Evolutionary conservation across 2,888 invertebrate species (phyloP).

Genomic region (Ectemnius continuus): DNA sequence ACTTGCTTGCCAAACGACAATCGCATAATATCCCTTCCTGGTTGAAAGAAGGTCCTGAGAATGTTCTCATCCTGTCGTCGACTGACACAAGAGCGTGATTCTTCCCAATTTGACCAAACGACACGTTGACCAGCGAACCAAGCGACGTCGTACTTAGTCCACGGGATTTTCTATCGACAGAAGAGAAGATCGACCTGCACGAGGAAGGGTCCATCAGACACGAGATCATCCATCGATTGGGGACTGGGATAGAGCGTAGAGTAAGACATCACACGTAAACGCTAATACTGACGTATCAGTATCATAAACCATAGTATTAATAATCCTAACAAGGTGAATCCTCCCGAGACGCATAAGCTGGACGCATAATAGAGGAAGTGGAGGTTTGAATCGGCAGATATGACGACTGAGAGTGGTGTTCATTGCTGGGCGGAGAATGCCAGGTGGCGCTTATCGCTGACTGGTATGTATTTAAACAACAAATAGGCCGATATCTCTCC

Average conservation of each 20-base stretch:
- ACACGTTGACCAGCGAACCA: too few species aligned
- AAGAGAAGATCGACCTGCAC: background rate
- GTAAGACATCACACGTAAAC: conserved; percentile 48
- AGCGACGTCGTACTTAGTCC: too few species aligned
- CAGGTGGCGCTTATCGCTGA: too few species aligned
- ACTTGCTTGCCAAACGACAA: too few species aligned
- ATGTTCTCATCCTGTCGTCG: background rate
- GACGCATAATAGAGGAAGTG: conserved; percentile 6
- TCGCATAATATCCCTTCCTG: too few species aligned
- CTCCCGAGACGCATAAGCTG: conserved; percentile 37
- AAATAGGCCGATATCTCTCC: too few species aligned
- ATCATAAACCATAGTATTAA: conserved; percentile 55
- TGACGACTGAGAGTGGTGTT: too few species aligned
- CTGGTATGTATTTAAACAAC: too few species aligned
- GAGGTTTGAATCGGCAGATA: too few species aligned
- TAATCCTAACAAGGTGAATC: conserved; percentile 45
- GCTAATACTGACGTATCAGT: conserved; percentile 52
- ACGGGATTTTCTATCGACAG: background rate
- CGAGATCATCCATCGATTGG: conserved; percentile 23
- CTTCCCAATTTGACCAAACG: conserved; percentile 18
- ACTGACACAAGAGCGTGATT: conserved; percentile 4
- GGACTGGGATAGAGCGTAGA: conserved; percentile 49
- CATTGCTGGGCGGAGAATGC: too few species aligned
- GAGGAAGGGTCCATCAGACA: background rate
- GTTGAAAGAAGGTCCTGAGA: too few species aligned